phyloP scores from a whole-genome alignment of 1,140 invertebrate species.

The Habropoda laboriosa region DNA sequence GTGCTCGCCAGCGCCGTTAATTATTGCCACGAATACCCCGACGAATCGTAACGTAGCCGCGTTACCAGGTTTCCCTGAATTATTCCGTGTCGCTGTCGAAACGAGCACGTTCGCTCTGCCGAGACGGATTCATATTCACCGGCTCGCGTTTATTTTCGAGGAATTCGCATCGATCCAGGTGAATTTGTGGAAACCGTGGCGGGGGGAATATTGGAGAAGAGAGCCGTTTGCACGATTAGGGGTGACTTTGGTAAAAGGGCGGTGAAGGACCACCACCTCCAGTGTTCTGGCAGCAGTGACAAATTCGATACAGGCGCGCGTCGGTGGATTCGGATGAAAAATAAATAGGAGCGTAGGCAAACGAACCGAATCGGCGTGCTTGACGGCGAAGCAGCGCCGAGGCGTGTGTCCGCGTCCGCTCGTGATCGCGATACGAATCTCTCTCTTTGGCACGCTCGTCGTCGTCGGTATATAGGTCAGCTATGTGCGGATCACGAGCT shows the following conservation, averaged over 20 bases:
- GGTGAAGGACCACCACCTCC: too few species aligned
- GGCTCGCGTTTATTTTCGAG: constrained; percentile 9
- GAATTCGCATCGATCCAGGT: not conserved
- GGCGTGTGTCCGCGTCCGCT: not conserved
- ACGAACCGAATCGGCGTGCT: constrained; percentile 20
- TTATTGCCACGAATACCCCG: constrained; percentile 46
- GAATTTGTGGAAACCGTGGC: too few species aligned
- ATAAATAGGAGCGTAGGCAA: constrained; percentile 17
- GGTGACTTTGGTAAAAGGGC: too few species aligned
- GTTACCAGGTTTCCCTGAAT: constrained; percentile 35
- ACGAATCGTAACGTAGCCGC: constrained; percentile 41
- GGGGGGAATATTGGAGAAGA: too few species aligned
- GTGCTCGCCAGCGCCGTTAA: constrained; percentile 23
- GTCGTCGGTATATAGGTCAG: constrained; percentile 60
- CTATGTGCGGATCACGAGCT: constrained; percentile 42
- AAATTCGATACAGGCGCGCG: not conserved
- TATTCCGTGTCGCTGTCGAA: constrained; percentile 40
- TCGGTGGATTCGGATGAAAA: constrained; percentile 2
- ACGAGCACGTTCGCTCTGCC: not conserved
- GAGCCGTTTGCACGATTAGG: too few species aligned
- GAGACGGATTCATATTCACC: not conserved
- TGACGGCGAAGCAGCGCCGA: too few species aligned
- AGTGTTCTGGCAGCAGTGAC: not conserved
- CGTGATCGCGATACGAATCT: constrained; percentile 60
- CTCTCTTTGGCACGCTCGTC: constrained; percentile 47